phyloP scores from a whole-genome alignment of 1,140 invertebrate genomes.

The Adelges cooleyi region DNA sequence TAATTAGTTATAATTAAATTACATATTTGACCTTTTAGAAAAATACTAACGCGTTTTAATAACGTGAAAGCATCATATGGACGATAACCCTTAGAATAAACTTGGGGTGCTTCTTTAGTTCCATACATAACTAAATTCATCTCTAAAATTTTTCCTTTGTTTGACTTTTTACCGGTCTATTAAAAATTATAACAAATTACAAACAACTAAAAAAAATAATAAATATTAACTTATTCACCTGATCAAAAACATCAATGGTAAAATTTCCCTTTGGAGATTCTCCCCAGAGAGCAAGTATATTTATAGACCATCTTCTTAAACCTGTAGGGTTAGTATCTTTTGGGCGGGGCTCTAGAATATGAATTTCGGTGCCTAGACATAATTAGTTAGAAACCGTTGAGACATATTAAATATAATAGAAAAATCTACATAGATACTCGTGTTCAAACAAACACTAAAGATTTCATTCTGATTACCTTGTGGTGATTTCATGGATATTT shows the following conservation, averaged over 20 bases:
- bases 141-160: conserved; percentile 4
- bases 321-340: conserved; percentile 58
- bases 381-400: too few relatives aligned
- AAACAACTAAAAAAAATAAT: not conserved
- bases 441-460: not conserved
- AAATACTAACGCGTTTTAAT: not conserved
- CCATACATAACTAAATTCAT: conserved; percentile 21
- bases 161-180: not conserved
- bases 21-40: too few relatives aligned
- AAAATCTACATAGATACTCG: not conserved
- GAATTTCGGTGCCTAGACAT: conserved; percentile 57
- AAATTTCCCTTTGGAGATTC: conserved; percentile 67
- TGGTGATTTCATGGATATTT: conserved; percentile 56
- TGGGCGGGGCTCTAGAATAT: conserved; percentile 55
- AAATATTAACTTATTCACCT: conserved; percentile 39
- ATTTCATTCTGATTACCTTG: conserved; percentile 43
- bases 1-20: too few relatives aligned
- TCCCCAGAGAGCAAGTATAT: conserved; percentile 84
- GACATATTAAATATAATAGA: not conserved
- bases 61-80: not conserved
- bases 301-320: conserved; percentile 77
- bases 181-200: not conserved
- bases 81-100: not conserved
- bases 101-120: conserved; percentile 13
- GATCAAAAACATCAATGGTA: conserved; percentile 52